Evolutionary conservation across 1,140 invertebrate species (phyloP).

Genomic region (Panagrolaimus sp.): DNA sequence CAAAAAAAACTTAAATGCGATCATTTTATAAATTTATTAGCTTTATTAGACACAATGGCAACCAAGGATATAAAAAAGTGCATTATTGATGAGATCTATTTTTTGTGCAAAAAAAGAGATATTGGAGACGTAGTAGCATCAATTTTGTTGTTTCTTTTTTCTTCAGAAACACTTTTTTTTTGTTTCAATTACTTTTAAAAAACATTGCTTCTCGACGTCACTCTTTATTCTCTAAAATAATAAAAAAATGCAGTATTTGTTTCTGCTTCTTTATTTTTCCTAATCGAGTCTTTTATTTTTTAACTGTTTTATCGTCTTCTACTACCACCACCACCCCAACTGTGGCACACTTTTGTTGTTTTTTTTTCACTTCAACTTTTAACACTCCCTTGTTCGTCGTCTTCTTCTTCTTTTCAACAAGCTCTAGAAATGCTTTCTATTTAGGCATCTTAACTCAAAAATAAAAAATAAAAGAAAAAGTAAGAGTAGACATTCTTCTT

Average conservation of each 20-base stretch:
- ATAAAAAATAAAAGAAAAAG: background rate
- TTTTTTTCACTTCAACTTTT: background rate
- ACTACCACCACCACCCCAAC: conserved; percentile 1
- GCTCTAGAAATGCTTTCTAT: background rate
- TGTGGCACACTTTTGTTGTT: conserved; percentile 14
- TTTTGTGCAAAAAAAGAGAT: background rate
- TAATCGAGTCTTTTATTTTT: no score
- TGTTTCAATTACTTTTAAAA: background rate
- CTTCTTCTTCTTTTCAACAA: no score
- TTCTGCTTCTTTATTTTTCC: no score
- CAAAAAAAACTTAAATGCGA: background rate
- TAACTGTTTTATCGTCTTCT: no score
- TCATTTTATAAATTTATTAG: conserved; percentile 17
- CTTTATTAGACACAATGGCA: conserved; percentile 9
- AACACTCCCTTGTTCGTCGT: background rate
- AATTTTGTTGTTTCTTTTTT: background rate
- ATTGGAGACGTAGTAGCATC: background rate
- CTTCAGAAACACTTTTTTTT: conserved; percentile 1
- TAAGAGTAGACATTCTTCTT: background rate
- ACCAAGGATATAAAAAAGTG: background rate
- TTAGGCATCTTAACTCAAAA: conserved; percentile 9
- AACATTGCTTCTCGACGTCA: no score
- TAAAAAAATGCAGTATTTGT: no score
- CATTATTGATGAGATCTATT: conserved; percentile 2
- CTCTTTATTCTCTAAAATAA: no score